phyloP scores from a whole-genome alignment of 2,888 invertebrate genomes.

The Conistra vaccinii region DNA sequence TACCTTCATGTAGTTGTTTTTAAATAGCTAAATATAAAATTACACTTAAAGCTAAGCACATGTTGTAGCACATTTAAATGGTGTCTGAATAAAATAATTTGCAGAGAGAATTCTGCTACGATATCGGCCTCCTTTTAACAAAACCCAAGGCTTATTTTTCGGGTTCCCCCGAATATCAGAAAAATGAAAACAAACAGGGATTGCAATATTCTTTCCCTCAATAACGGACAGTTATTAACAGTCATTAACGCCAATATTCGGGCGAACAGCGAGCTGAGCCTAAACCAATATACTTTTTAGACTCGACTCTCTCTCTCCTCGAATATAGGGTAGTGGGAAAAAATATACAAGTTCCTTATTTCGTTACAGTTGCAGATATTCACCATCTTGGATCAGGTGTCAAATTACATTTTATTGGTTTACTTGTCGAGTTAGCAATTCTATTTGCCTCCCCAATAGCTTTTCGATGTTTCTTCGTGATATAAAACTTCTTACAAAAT shows the following conservation, averaged over 20 bases:
- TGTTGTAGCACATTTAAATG: conserved; percentile 23
- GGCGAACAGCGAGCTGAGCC: conserved; percentile 28
- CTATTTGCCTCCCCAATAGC: conserved; percentile 47
- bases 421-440: conserved; percentile 58
- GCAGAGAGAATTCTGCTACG: conserved; percentile 4
- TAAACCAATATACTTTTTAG: conserved; percentile 51
- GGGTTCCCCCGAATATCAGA: conserved; percentile 26
- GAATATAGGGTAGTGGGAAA: conserved; percentile 8
- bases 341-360: conserved; percentile 13
- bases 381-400: conserved; percentile 51
- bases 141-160: conserved; percentile 23
- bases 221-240: conserved; percentile 57
- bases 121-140: conserved; percentile 23
- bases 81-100: conserved; percentile 33
- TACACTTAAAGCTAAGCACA: conserved; percentile 29
- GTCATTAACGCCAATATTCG: conserved; percentile 51
- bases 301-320: not conserved
- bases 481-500: conserved; percentile 28
- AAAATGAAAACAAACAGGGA: conserved; percentile 48
- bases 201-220: conserved; percentile 56
- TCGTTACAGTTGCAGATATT: conserved; percentile 41
- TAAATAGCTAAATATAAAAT: conserved; percentile 25
- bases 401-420: conserved; percentile 61
- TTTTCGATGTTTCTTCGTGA: conserved; percentile 43
- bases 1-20: conserved; percentile 12